A percentile compares a stretch with the other conserved stretches of the same genome.
These are phyloP conservation scores for Atrina japonica DNA, from an alignment of 2,888 invertebrate genomes.

Conservation along the genomic window DNA sequence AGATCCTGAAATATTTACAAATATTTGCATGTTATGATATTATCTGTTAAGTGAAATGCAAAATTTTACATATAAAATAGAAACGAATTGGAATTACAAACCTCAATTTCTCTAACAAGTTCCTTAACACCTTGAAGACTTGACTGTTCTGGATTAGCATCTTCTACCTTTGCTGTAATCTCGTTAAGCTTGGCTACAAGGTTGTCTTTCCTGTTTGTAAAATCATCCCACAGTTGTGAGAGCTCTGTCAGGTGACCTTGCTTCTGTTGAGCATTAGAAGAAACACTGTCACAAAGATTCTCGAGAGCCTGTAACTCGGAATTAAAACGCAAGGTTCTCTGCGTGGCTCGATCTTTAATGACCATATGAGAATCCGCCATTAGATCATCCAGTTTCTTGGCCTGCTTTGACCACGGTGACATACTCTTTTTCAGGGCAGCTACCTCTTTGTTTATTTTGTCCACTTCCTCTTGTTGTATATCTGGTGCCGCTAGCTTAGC, in stretches of 20 bases:
- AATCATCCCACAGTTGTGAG: constrained; percentile 87
- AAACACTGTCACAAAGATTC: constrained; percentile 64
- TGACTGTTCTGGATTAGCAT: constrained; percentile 60
- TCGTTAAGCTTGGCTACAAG: constrained; percentile 71
- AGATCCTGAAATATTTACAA: no score
- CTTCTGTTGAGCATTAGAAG: constrained; percentile 69
- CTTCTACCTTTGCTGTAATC: constrained; percentile 63
- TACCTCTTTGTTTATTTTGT: constrained; percentile 87
- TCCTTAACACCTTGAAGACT: constrained; percentile 69
- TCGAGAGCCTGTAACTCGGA: constrained; percentile 72
- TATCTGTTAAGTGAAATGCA: no score
- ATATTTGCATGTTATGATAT: no score
- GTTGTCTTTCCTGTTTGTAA: constrained; percentile 87
- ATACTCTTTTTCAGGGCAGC: constrained; percentile 83
- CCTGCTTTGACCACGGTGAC: constrained; percentile 66
- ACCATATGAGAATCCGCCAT: constrained; percentile 71
- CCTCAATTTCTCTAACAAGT: constrained; percentile 73
- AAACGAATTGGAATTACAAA: no score
- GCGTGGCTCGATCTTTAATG: constrained; percentile 75
- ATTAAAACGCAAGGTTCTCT: constrained; percentile 74
- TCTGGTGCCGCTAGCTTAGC: constrained; percentile 90
- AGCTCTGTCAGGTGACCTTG: constrained; percentile 79
- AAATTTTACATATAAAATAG: no score
- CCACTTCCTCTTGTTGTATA: constrained; percentile 85
- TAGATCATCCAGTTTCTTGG: constrained; percentile 72